Evolutionary conservation across 2,888 invertebrate species (phyloP), one percentile per base, ranked within the genome.

Genomic region (Phragmatobia fuliginosa): DNA sequence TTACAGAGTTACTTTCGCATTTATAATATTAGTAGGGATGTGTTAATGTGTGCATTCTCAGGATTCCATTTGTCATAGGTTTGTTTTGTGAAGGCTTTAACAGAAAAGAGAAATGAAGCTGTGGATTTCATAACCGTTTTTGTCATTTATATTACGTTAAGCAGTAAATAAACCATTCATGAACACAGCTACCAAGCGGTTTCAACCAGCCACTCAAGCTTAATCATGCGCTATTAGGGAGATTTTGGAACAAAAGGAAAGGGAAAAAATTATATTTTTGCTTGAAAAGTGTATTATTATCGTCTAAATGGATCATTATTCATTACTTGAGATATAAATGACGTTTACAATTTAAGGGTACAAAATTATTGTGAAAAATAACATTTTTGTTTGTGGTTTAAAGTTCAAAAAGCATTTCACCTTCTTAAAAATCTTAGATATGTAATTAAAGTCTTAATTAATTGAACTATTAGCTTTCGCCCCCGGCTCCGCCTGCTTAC

Each of bases 151-250:
- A 73, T 73, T 74, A 75, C 73, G 74, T 78, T 78, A 70, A 72
- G 70, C 75, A 72, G 63, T 71, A 73, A 73, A 67, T 71, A 72
- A 69, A 73, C 72, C 45, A 75, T 78, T 77, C 74, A 73, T 74
- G 74, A 75, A 75, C 74, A 75, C 75, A 80, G 83, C 85, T 82
- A 81, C 45, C 83, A 52, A 69, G 28, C 79, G 28, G 56, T 56
- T 56, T 77, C 76, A 74, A 58, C 33, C 38, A 76, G 82, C 81
- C 83, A 86, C 88, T 87, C 84, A 83, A 82, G 81, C 85, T 82
- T 87, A 87, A 89, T 91, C 85, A 86, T 84, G 80, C 83, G 86
- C 86, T 87, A 87, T 89, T 88, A 87, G 73, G 80, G 81, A 77
- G 77, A 81, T 76, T 85, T 83, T 82, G 78, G 82, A 86, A 86